Base-by-base conservation (phyloP, 2,113 vertebrate species). In the Xenopus laevis region DNA sequence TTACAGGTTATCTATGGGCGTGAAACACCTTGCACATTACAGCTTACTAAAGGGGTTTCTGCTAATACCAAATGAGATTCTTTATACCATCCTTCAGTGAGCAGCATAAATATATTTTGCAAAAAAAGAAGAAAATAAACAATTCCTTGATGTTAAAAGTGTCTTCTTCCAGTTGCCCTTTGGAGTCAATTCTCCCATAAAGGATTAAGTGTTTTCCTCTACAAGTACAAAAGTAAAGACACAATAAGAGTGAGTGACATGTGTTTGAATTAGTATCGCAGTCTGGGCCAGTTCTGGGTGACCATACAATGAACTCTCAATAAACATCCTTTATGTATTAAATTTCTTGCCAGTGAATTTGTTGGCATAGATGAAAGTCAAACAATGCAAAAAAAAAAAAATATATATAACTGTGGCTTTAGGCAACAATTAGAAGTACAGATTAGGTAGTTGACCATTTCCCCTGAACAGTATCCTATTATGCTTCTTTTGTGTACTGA, bases 371-470 rank as follows among this genome's bases (percentile, higher is more conserved):
- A 13, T 23, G 21, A 60, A 60, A 23, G 20, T 18, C 20, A 60
- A 17, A 65, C 16, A 44, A 45, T 66, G n/a, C 44, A 50, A 10
- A 50, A 52, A 50, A 15, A 27, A 27, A 27, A 27, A 27, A 27
- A 27, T n/a, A n/a, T n/a, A n/a, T n/a, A 20, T 52, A 47, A 67
- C 20, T 65, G 61, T 33, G 13, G 30, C 63, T 67, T 50, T 50
- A 67, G 46, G 44, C 18, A 50, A 67, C n/a, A 47, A 47, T 67
- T 47, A 50, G 50, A 67, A 15, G 21, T 27, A 67, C 8, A 50
- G 18, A 50, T 50, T 23, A 7, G 23, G 1, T 11, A 27, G 10
- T 67, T 67, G 65, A 50, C 45, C 46, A 67, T 50, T 21, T 50
- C n/a, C 46, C 52, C 11, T 20, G 21, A 13, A 67, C 18, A 67